These are phyloP conservation scores for Gymnothorax reevesii DNA, from an alignment of 2,797 vertebrate species.

Conservation along the genomic window DNA sequence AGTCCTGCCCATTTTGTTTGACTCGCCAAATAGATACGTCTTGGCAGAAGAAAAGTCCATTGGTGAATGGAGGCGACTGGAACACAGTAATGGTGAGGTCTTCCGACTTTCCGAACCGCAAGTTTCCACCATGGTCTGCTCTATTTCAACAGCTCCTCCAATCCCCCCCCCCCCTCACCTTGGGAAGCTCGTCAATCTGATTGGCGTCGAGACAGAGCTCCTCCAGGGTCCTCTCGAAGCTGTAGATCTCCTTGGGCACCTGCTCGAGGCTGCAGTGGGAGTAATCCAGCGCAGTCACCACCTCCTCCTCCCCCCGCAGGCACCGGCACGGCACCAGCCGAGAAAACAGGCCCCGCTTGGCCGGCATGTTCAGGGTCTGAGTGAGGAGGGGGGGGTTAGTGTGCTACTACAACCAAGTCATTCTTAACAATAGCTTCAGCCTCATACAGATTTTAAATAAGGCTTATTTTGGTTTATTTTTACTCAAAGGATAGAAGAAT, in stretches of 20 bases:
- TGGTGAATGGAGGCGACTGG: too few species aligned
- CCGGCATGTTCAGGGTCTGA: slow-evolving; percentile 96
- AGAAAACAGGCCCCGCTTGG: slow-evolving; percentile 93
- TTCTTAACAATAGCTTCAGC: too few species aligned
- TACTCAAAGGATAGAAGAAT: too few species aligned
- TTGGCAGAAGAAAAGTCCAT: too few species aligned
- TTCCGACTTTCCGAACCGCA: too few species aligned
- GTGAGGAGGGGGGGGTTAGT: neutral
- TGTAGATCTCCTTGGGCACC: slow-evolving; percentile 98
- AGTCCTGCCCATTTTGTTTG: too few species aligned
- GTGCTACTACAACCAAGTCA: neutral
- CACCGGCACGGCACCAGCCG: slow-evolving; percentile 98
- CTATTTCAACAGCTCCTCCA: too few species aligned
- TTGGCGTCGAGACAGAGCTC: slow-evolving; percentile 99
- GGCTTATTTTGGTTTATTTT: too few species aligned
- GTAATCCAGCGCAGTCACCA: slow-evolving; percentile 94
- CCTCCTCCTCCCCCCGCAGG: slow-evolving; percentile 95
- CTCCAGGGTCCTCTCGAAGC: slow-evolving; percentile 97
- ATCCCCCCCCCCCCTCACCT: slow-evolving; percentile 74
- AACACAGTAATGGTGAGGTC: too few species aligned
- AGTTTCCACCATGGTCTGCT: too few species aligned
- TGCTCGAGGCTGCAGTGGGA: slow-evolving; percentile 99
- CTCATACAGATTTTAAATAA: too few species aligned
- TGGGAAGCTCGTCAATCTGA: slow-evolving; percentile 99
- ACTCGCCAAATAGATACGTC: too few species aligned